A percentile compares a stretch with the other conserved stretches of the same genome.
These are phyloP conservation scores for Proteles cristata DNA, from an alignment of 2,113 vertebrate genomes.

Conservation along the genomic window DNA sequence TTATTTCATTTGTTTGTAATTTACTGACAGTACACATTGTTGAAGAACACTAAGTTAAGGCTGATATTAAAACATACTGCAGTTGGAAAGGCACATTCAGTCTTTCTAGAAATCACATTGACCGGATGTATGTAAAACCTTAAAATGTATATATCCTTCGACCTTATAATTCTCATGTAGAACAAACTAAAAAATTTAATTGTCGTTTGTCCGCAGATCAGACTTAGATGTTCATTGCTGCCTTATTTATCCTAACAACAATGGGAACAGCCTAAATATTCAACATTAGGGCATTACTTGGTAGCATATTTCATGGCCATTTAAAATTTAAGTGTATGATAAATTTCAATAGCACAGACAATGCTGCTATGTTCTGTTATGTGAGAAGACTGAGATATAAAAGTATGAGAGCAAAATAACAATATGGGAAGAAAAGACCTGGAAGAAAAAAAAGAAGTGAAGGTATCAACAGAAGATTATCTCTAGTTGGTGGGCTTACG, in stretches of 20 bases:
- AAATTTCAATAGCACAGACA: slow-evolving; percentile 6
- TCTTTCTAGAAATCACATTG: background rate
- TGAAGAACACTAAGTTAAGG: background rate
- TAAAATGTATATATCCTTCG: background rate
- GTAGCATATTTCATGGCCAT: background rate
- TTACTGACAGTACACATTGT: background rate
- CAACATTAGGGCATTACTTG: background rate
- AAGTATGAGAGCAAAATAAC: background rate
- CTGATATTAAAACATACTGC: background rate
- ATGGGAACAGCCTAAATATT: background rate
- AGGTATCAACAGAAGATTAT: background rate
- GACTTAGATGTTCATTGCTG: background rate
- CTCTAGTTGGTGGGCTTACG: background rate
- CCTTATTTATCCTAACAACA: background rate
- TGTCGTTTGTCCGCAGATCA: background rate
- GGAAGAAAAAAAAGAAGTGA: background rate
- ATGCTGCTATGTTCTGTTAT: background rate
- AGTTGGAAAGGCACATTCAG: background rate
- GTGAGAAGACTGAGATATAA: background rate
- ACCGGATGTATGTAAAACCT: background rate
- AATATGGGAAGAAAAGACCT: background rate
- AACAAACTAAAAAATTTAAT: background rate
- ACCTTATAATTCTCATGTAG: background rate
- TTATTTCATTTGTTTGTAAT: slow-evolving; percentile 30
- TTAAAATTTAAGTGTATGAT: slow-evolving; percentile 9